Conservation (phyloP, 2,113 vertebrate species). For the Ictalurus punctatus region DNA sequence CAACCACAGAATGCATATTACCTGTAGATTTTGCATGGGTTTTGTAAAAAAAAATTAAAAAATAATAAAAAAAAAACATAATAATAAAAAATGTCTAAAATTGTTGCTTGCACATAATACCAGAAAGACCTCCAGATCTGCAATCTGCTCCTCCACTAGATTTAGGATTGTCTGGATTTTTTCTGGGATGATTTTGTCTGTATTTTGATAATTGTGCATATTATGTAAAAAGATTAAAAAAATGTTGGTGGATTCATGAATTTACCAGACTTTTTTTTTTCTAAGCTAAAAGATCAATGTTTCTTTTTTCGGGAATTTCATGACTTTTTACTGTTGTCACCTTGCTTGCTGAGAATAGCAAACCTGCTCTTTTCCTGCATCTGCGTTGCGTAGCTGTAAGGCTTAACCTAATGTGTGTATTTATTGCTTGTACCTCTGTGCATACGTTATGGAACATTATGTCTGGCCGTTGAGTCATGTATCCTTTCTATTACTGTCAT, state of each 20-base stretch:
- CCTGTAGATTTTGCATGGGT: conserved; percentile 99
- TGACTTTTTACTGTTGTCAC: conserved; percentile 99
- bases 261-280: conserved; percentile 96
- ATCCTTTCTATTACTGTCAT: conserved; percentile 99
- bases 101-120: conserved; percentile 99
- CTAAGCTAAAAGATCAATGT: conserved; percentile 89
- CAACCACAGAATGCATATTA: conserved; percentile 99
- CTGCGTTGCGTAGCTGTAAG: conserved; percentile 99
- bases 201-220: conserved; percentile 99
- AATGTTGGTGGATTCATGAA: conserved; percentile 99
- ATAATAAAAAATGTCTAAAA: conserved; percentile 93
- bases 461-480: conserved; percentile 99
- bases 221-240: conserved; percentile 90
- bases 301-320: conserved; percentile 94
- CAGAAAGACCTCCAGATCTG: conserved; percentile 99
- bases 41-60: conserved; percentile 93
- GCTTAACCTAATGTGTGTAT: conserved; percentile 99
- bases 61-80: conserved; percentile 85
- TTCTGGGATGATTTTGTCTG: conserved; percentile 99
- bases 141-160: conserved; percentile 99
- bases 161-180: conserved; percentile 99
- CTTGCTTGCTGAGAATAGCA: conserved; percentile 99
- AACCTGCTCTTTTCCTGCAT: conserved; percentile 97
- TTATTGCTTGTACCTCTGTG: conserved; percentile 99
- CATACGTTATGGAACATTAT: conserved; percentile 99